Evolutionary conservation across 2,888 invertebrate genomes (phyloP), one percentile per base, ranked within the genome.

Genomic region (Entomobrya multifasciata): DNA sequence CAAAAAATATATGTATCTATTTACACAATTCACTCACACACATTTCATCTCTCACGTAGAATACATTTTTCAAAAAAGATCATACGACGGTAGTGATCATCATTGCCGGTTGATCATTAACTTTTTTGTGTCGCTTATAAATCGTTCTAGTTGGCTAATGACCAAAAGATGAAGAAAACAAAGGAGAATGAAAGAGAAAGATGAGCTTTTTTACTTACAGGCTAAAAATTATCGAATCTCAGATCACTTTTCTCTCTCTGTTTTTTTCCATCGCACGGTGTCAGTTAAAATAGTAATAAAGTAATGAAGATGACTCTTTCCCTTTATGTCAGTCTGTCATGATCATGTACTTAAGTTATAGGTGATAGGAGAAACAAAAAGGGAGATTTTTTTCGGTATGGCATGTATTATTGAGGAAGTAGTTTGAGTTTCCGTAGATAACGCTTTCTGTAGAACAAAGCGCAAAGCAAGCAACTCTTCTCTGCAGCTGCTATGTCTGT

Each of bases 71-170:
- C 44, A 60, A 60, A 78, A 78, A 78, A 62, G 62, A 70, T 55
- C 36, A 25, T 41, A 30, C 17, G 36, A 36, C 36, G 49, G 13
- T 15, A 20, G 22, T 22, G 22, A 67, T 67, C 44, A 67, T 67
- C 47, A 67, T 67, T 47, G 52, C 62, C 77, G 76, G n/a, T 41
- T 83, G 83, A 83, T 83, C 83, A 83, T 85, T 85, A 85, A 86
- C 79, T 79, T 86, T 36, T 86, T 77, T 72, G 72, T 86, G 84
- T 77, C 85, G 41, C 44, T 44, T 86, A 86, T 86, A 86, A 86
- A 86, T 86, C 79, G 85, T 79, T 86, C 85, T 86, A 86, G 79
- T 86, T 86, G 85, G 85, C 85, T 70, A 44, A 49, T 86, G 70
- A 86, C 85, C 85, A 86, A 86, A 77, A 84, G 77, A 44, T 49